Evolutionary conservation across 1,140 invertebrate genomes (phyloP).

Genomic region (Drosophila tropicalis): DNA sequence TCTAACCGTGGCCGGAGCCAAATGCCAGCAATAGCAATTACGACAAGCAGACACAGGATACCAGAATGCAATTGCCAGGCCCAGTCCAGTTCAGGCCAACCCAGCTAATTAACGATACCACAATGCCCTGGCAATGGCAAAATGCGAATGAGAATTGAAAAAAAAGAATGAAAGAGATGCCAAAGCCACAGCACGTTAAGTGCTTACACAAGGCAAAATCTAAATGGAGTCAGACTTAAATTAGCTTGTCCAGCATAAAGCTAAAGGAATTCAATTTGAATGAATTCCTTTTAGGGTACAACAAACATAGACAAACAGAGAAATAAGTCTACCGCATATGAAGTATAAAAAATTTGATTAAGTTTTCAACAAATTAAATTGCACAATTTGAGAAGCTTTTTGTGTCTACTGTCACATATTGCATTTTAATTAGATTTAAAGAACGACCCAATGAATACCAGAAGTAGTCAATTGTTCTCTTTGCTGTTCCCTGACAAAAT

Average conservation of each 20-base stretch:
- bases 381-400: too few relatives aligned
- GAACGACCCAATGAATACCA: too few relatives aligned
- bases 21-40: background rate
- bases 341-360: too few relatives aligned
- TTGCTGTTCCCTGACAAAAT: too few relatives aligned
- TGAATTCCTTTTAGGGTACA: background rate
- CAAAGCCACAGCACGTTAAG: background rate
- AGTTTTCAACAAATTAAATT: too few relatives aligned
- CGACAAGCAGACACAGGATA: background rate
- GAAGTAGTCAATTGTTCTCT: too few relatives aligned
- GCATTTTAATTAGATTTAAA: too few relatives aligned
- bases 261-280: too few relatives aligned
- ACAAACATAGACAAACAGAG: too few relatives aligned
- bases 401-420: too few relatives aligned
- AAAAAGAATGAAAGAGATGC: background rate
- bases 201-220: background rate
- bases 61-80: background rate
- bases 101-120: conserved; percentile 46
- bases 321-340: too few relatives aligned
- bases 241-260: background rate
- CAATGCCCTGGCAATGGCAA: conserved; percentile 16
- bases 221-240: background rate
- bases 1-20: background rate
- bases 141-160: background rate
- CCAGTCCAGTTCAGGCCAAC: background rate